A percentile compares a stretch with the other conserved stretches of the same genome.
Conservation (phyloP, 2,113 vertebrate species). For the Sander vitreus region DNA sequence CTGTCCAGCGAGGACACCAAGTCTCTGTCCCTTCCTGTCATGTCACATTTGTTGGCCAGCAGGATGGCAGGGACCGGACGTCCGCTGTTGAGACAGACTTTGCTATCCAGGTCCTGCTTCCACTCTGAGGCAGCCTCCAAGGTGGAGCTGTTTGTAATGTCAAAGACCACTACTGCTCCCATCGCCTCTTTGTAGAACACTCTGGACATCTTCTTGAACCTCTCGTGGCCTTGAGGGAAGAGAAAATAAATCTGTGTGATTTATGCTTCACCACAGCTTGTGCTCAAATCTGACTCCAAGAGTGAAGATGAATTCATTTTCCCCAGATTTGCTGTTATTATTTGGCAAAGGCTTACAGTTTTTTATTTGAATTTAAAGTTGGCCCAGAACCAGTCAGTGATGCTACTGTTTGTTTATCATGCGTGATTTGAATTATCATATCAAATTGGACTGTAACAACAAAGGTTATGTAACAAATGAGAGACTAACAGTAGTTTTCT, state of each 20-base stretch:
- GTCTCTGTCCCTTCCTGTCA: slow-evolving; percentile 77
- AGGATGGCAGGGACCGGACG: slow-evolving; percentile 87
- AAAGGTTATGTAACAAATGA: neutral
- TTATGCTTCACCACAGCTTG: neutral
- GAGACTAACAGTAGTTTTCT: slow-evolving; percentile 2
- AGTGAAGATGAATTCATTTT: neutral
- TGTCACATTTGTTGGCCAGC: slow-evolving; percentile 91
- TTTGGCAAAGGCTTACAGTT: neutral
- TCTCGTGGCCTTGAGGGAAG: slow-evolving; percentile 85
- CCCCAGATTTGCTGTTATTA: neutral
- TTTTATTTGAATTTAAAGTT: neutral
- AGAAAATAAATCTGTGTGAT: slow-evolving; percentile 5
- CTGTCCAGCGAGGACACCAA: slow-evolving; percentile 82
- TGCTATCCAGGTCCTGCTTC: slow-evolving; percentile 91
- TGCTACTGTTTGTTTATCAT: slow-evolving; percentile 3
- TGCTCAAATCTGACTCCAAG: neutral
- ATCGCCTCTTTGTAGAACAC: slow-evolving; percentile 90
- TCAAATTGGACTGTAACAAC: neutral
- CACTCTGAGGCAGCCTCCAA: slow-evolving; percentile 88
- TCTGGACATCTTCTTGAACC: slow-evolving; percentile 89
- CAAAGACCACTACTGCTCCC: slow-evolving; percentile 90
- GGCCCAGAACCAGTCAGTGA: neutral
- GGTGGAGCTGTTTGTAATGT: slow-evolving; percentile 86
- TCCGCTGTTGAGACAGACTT: slow-evolving; percentile 86
- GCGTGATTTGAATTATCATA: neutral